Percentiles rank a stretch among this genome's conserved stretches.
Conservation (phyloP, 2,797 vertebrate genomes). For the Alauda arvensis region DNA sequence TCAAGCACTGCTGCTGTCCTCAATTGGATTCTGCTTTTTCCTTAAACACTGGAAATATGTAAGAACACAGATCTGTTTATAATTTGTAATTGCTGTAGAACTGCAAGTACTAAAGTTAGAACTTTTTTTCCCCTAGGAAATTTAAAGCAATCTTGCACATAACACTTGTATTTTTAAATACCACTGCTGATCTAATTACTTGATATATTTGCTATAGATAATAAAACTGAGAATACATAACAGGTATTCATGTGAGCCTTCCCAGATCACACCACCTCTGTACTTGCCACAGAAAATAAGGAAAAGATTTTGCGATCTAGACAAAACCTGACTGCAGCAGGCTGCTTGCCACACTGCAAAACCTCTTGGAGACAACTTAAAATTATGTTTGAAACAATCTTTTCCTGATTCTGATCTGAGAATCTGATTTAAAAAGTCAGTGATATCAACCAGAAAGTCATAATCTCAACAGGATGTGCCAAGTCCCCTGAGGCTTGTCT, state of each 20-base stretch:
- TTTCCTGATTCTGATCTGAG: background rate
- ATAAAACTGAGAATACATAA: background rate
- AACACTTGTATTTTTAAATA: background rate
- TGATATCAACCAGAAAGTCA: background rate
- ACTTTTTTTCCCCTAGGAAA: rapidly evolving
- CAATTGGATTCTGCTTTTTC: background rate
- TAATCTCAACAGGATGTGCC: background rate
- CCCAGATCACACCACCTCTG: background rate
- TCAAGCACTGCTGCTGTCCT: background rate
- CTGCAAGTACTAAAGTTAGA: background rate
- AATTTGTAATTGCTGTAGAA: background rate
- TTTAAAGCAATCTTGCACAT: background rate
- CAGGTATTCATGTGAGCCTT: background rate
- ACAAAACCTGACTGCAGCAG: background rate
- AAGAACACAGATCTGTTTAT: background rate
- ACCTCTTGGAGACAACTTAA: background rate
- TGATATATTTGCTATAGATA: background rate
- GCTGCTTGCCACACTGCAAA: background rate
- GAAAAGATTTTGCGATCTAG: background rate
- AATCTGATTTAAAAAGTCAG: background rate
- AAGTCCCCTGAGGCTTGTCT: background rate
- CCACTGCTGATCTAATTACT: background rate
- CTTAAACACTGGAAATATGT: background rate
- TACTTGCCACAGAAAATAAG: background rate
- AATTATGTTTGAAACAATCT: background rate